phyloP scores from a whole-genome alignment of 2,113 vertebrate species.

The Dicrurus megarhynchus region DNA sequence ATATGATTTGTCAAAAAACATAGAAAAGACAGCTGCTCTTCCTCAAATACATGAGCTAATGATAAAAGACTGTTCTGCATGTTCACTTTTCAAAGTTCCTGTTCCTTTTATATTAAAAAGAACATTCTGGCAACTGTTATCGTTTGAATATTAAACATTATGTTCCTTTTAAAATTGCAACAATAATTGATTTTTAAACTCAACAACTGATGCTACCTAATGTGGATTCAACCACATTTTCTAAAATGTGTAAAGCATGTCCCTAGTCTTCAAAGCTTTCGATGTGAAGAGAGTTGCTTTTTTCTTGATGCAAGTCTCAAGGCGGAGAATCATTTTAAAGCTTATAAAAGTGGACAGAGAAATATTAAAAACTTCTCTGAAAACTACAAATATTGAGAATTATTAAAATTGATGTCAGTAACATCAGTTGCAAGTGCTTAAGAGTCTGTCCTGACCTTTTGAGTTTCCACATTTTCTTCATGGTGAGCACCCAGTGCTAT shows the following conservation, averaged over 20 bases:
- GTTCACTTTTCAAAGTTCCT: slow-evolving; percentile 75
- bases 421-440: slow-evolving; percentile 76
- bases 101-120: slow-evolving; percentile 77
- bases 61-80: slow-evolving; percentile 81
- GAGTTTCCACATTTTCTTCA: slow-evolving; percentile 73
- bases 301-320: slow-evolving; percentile 77
- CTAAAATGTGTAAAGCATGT: slow-evolving; percentile 64
- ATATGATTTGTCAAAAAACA: slow-evolving; percentile 89
- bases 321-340: slow-evolving; percentile 81
- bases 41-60: slow-evolving; percentile 84
- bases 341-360: slow-evolving; percentile 83
- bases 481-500: slow-evolving; percentile 76
- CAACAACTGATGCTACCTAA: slow-evolving; percentile 75
- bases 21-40: slow-evolving; percentile 89
- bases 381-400: slow-evolving; percentile 77
- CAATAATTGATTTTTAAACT: slow-evolving; percentile 69
- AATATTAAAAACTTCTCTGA: slow-evolving; percentile 80
- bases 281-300: slow-evolving; percentile 76
- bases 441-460: slow-evolving; percentile 71
- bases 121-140: slow-evolving; percentile 77
- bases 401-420: slow-evolving; percentile 79
- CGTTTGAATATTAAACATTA: slow-evolving; percentile 75
- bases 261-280: slow-evolving; percentile 76
- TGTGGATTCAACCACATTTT: slow-evolving; percentile 59
- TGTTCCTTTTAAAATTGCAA: slow-evolving; percentile 74